Percentiles rank a stretch among this genome's conserved stretches.
Evolutionary conservation across 2,797 vertebrate genomes (phyloP).

Genomic region (Oceanodroma leucorhoa): DNA sequence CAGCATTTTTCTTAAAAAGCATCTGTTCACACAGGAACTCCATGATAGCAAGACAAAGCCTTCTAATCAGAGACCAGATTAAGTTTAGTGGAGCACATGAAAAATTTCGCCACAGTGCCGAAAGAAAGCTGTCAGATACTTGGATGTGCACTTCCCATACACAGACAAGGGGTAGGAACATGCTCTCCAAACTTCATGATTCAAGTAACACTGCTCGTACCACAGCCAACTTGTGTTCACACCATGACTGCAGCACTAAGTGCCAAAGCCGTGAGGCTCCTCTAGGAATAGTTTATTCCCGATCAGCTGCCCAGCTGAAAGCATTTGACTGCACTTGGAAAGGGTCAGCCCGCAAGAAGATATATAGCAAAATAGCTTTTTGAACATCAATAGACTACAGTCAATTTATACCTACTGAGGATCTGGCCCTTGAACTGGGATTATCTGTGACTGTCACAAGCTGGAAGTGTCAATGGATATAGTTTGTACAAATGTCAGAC

Average conservation of each 20-base stretch:
- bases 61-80: background rate
- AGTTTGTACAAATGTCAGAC: background rate
- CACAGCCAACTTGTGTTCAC: background rate
- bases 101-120: background rate
- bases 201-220: background rate
- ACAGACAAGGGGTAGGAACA: background rate
- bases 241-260: background rate
- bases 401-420: background rate
- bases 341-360: background rate
- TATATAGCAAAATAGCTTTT: background rate
- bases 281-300: background rate
- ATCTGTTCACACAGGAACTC: background rate
- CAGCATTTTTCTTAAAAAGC: slow-evolving; percentile 9
- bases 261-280: background rate
- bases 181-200: background rate
- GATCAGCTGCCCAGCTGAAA: background rate
- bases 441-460: background rate
- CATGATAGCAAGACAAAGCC: background rate
- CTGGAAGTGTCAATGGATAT: background rate
- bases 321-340: background rate
- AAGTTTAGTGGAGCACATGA: background rate
- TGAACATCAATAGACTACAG: background rate
- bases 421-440: slow-evolving; percentile 20
- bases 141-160: background rate
- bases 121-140: background rate